Conservation (phyloP, 2,113 vertebrate species). For the Aptenodytes forsteri region DNA sequence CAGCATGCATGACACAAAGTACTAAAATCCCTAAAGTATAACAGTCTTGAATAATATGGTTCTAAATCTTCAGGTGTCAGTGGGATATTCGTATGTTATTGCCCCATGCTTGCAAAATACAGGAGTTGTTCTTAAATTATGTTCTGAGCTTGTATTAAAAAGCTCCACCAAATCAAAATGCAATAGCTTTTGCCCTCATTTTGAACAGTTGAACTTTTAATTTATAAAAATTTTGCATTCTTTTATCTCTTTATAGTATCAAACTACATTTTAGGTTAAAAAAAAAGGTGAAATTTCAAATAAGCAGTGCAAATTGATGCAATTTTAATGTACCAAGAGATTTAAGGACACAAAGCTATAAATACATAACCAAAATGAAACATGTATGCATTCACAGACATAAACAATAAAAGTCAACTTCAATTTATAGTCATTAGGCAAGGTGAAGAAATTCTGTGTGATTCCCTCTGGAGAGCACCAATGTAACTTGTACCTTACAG, state of each 20-base stretch:
- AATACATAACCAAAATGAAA: background rate
- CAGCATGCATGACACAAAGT: slow-evolving; percentile 14
- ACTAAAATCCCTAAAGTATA: slow-evolving; percentile 7
- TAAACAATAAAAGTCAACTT: background rate
- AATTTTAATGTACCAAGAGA: background rate
- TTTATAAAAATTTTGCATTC: background rate
- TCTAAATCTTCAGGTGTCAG: slow-evolving; percentile 23
- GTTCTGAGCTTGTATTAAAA: background rate
- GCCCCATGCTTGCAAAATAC: background rate
- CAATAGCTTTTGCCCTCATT: background rate
- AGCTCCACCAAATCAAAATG: background rate
- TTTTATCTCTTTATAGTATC: background rate
- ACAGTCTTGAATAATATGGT: background rate
- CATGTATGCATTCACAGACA: background rate
- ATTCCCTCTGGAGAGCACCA: background rate
- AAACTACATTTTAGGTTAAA: background rate
- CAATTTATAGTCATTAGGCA: background rate
- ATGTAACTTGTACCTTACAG: background rate
- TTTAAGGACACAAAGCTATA: background rate
- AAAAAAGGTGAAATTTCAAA: background rate
- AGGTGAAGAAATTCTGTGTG: background rate
- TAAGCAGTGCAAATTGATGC: background rate
- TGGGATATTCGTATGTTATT: background rate
- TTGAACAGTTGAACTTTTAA: background rate
- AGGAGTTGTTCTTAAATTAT: background rate